Conservation (phyloP, 2,113 vertebrate genomes). For the Entosphenus tridentatus region DNA sequence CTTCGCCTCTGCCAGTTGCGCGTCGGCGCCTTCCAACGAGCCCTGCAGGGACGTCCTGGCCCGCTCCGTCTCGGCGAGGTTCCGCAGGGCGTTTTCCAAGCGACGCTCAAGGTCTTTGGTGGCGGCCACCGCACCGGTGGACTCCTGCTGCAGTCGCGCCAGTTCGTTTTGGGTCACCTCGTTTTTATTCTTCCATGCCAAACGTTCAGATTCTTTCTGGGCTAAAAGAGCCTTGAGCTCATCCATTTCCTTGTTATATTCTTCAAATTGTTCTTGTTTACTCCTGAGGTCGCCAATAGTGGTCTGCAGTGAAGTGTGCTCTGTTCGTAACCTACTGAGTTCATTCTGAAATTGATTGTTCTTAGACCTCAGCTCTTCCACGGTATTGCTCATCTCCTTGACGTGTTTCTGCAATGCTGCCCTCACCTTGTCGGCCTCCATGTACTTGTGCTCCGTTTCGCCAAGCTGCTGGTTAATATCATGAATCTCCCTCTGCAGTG, state of each 20-base stretch:
- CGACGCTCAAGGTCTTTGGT: not conserved
- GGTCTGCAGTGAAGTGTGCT: not conserved
- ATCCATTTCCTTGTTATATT: conserved; percentile 2
- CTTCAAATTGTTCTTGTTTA: not conserved
- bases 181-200: not conserved
- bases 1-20: conserved; percentile 30
- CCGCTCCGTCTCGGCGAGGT: not conserved
- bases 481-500: conserved; percentile 29
- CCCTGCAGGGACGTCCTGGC: conserved; percentile 22
- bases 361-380: not conserved
- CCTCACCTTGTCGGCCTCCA: not conserved
- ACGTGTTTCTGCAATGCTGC: not conserved
- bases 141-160: conserved; percentile 2
- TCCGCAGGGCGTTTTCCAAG: not conserved
- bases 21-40: conserved; percentile 29
- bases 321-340: not conserved
- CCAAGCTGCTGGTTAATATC: conserved; percentile 28
- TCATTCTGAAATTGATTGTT: not conserved
- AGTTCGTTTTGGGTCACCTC: not conserved
- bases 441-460: conserved; percentile 22
- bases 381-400: not conserved
- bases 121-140: not conserved
- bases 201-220: not conserved
- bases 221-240: not conserved
- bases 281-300: not conserved